Evolutionary conservation across 2,113 vertebrate species (phyloP).

Genomic region (Lepidothrix coronata): DNA sequence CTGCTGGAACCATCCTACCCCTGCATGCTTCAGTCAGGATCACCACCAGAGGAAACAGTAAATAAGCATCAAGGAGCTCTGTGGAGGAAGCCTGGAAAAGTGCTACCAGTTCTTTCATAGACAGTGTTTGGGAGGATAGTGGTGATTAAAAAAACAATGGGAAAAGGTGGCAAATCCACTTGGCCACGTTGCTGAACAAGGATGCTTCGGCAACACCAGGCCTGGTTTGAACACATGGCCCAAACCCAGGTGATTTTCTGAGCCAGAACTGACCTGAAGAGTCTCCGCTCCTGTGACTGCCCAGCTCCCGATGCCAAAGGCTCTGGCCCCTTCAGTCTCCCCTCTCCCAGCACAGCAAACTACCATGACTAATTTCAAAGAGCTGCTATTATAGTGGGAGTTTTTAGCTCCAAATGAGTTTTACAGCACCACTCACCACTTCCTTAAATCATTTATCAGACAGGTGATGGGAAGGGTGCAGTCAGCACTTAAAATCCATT

Average conservation of each 20-base stretch:
- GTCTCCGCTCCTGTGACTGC: no score
- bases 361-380: background rate
- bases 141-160: background rate
- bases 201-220: background rate
- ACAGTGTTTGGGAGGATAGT: accelerated
- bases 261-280: background rate
- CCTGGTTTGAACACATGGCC: background rate
- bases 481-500: background rate
- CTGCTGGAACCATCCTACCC: background rate
- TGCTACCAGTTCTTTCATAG: background rate
- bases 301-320: background rate
- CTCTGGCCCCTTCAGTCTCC: background rate
- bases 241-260: background rate
- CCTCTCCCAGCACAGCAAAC: background rate
- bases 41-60: background rate
- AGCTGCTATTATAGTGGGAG: accelerated
- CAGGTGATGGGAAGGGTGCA: background rate
- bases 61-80: background rate
- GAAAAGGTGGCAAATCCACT: background rate
- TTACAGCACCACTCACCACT: background rate
- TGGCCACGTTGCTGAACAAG: background rate
- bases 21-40: background rate
- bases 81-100: background rate
- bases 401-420: background rate
- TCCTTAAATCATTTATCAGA: background rate